These are phyloP conservation scores for Tenthredo distinguenda DNA, from an alignment of 2,888 invertebrate species.

Conservation along the genomic window DNA sequence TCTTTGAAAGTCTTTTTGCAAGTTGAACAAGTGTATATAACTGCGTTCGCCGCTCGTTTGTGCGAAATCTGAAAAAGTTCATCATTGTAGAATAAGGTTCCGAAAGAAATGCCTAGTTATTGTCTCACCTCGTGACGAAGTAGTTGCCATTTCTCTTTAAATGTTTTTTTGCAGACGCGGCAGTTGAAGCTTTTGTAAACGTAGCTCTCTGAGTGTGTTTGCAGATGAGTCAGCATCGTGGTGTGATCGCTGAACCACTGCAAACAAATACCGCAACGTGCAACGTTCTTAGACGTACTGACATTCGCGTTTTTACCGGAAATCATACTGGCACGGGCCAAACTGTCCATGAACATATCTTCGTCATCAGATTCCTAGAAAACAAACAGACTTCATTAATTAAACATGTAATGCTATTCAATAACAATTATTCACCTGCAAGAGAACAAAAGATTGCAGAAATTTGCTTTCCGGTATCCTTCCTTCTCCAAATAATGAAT, in stretches of 20 bases:
- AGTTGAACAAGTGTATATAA: slow-evolving; percentile 62
- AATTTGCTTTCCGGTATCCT: background rate
- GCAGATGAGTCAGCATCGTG: slow-evolving; percentile 71
- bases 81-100: background rate
- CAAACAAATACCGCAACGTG: slow-evolving; percentile 70
- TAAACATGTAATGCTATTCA: background rate
- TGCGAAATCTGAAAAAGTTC: slow-evolving; percentile 65
- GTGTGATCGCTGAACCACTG: slow-evolving; percentile 72
- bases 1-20: slow-evolving; percentile 68
- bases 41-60: slow-evolving; percentile 62
- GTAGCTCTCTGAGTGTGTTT: slow-evolving; percentile 69
- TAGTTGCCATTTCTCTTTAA: slow-evolving; percentile 72
- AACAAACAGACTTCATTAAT: background rate
- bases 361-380: slow-evolving; percentile 64
- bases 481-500: background rate
- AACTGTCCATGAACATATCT: slow-evolving; percentile 59
- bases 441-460: background rate
- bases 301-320: slow-evolving; percentile 51
- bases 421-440: background rate
- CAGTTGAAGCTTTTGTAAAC: slow-evolving; percentile 67
- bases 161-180: slow-evolving; percentile 69
- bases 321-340: slow-evolving; percentile 57
- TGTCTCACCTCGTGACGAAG: slow-evolving; percentile 69
- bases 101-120: background rate
- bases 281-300: slow-evolving; percentile 66